Evolutionary conservation across 2,888 invertebrate species (phyloP), one percentile per base, ranked within the genome.

Genomic region (Drosophila percnosoma): DNA sequence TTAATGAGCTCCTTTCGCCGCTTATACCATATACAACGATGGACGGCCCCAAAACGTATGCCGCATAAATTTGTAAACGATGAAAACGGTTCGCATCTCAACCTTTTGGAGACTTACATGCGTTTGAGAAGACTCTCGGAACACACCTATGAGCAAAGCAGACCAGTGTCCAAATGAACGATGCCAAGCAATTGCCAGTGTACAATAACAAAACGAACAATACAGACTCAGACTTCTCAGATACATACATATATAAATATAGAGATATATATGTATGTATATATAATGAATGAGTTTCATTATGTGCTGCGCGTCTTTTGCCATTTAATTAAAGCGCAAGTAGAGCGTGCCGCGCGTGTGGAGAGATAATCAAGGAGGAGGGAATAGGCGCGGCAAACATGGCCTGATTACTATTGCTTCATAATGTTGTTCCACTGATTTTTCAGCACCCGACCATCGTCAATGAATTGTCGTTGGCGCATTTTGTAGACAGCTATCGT

Each of bases 241-340:
- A 33, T 1, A 24, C 10, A 34, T 6, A 31, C 13, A 45, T 40
- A 45, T n/a, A 61, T 34, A 65, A 15, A 34, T 2, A 36, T 7
- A n/a, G 1, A 38, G 7, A 33, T 29, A 51, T n/a, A 42, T 34
- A 51, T n/a, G 4, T n/a, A 42, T 40, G 18, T 24, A 36, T 58
- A 63, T 87, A 86, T 81, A 75, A 83, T 78, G 81, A 75, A 85
- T 88, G 90, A 79, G 83, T 76, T 86, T 88, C 89, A 82, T 85
- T 85, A 85, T 88, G 88, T 64, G 71, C 67, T 70, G 55, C 76
- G 86, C 77, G 86, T 88, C 73, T 89, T 87, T 86, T 77, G 82
- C 78, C 83, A 83, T 90, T 85, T 85, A 90, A 85, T 85, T 85
- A 85, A 85, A 75, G 87, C 70, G 34, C 61, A 70, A 68, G 52